Evolutionary conservation across 1,140 invertebrate species (phyloP).

Genomic region (Ladona fulva): DNA sequence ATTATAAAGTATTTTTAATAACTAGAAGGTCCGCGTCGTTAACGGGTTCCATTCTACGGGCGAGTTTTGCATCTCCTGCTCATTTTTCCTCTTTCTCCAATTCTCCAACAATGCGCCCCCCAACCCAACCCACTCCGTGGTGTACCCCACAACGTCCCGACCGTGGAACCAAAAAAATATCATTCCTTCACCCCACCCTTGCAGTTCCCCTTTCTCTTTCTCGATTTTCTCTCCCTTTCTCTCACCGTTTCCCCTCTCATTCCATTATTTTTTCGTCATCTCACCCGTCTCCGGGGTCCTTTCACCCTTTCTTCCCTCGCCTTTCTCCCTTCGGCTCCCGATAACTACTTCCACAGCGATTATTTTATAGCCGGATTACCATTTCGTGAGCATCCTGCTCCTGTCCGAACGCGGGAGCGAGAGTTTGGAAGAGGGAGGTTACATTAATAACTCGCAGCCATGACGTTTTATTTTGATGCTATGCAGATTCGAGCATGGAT

Average conservation of each 20-base stretch:
- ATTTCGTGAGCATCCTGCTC: neutral
- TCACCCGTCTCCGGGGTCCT: neutral
- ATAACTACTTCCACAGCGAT: neutral
- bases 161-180: too few relatives aligned
- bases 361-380: neutral
- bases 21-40: neutral
- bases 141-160: too few relatives aligned
- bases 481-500: neutral
- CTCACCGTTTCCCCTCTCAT: neutral
- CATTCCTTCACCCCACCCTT: too few relatives aligned
- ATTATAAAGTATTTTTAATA: too few relatives aligned
- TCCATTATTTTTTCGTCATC: neutral
- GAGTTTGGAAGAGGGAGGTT: neutral
- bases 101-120: too few relatives aligned
- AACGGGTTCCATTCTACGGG: neutral
- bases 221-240: neutral
- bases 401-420: neutral
- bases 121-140: too few relatives aligned
- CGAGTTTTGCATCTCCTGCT: neutral
- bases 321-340: neutral
- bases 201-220: neutral
- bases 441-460: neutral
- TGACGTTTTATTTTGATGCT: neutral
- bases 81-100: too few relatives aligned
- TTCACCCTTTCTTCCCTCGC: neutral